These are phyloP conservation scores for Eospalax fontanierii DNA, from an alignment of 2,797 vertebrate genomes.

Conservation along the genomic window DNA sequence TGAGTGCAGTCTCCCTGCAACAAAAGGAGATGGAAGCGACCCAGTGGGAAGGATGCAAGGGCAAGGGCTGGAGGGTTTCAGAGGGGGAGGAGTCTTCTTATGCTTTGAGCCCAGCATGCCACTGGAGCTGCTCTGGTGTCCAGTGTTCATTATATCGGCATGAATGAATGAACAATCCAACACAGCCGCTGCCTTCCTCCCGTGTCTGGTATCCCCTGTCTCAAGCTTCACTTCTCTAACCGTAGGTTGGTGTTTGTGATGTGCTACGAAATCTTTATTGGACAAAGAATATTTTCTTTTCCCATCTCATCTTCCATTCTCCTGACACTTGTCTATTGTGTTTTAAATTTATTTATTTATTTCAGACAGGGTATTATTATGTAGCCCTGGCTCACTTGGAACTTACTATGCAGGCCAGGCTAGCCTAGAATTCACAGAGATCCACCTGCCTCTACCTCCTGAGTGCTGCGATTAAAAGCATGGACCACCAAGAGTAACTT, in stretches of 20 bases:
- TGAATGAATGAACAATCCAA: background rate
- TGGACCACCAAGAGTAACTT: too few relatives aligned
- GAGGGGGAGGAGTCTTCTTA: fast-evolving
- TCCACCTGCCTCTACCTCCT: too few relatives aligned
- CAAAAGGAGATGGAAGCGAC: background rate
- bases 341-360: background rate
- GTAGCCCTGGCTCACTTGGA: too few relatives aligned
- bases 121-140: background rate
- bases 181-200: background rate
- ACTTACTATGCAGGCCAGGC: too few relatives aligned
- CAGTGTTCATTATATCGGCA: background rate
- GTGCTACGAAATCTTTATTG: background rate
- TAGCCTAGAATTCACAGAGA: too few relatives aligned
- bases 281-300: background rate
- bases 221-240: background rate
- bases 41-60: background rate
- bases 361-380: too few relatives aligned
- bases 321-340: background rate
- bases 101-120: background rate
- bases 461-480: too few relatives aligned
- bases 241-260: background rate
- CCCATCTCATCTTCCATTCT: background rate
- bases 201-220: background rate
- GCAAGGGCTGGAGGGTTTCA: background rate
- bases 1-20: background rate